phyloP scores from a whole-genome alignment of 2,113 vertebrate species.

The Benitochromis conjunctus region DNA sequence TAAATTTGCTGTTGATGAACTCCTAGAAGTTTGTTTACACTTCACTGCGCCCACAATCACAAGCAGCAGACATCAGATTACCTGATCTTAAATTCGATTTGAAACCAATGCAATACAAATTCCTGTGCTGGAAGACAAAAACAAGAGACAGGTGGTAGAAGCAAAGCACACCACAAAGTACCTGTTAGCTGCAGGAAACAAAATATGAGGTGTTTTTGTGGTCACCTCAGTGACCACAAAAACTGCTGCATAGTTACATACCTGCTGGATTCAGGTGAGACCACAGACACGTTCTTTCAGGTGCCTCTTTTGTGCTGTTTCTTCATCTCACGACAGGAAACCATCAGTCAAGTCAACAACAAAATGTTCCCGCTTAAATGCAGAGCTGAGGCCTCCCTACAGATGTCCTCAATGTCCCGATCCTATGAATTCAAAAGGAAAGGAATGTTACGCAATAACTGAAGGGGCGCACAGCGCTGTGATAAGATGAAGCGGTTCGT shows the following conservation, averaged over 20 bases:
- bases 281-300: constrained; percentile 37
- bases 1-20: background rate
- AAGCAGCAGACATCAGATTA: background rate
- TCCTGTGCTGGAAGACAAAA: background rate
- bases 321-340: constrained; percentile 65
- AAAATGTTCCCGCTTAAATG: background rate
- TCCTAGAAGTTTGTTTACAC: background rate
- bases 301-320: background rate
- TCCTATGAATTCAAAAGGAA: background rate
- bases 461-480: background rate
- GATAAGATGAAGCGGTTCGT: background rate
- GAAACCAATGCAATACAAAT: background rate
- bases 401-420: background rate
- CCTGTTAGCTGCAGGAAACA: background rate
- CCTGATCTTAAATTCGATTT: background rate
- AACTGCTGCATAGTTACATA: constrained; percentile 43
- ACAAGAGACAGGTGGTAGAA: background rate
- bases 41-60: background rate
- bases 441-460: background rate
- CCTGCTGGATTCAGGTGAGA: constrained; percentile 63
- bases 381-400: background rate
- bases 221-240: constrained; percentile 44
- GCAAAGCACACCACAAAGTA: background rate
- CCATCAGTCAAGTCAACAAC: constrained; percentile 51
- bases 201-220: constrained; percentile 57